These are phyloP conservation scores for Brachionus manjavacas DNA, from an alignment of 1,140 invertebrate genomes.

Conservation along the genomic window DNA sequence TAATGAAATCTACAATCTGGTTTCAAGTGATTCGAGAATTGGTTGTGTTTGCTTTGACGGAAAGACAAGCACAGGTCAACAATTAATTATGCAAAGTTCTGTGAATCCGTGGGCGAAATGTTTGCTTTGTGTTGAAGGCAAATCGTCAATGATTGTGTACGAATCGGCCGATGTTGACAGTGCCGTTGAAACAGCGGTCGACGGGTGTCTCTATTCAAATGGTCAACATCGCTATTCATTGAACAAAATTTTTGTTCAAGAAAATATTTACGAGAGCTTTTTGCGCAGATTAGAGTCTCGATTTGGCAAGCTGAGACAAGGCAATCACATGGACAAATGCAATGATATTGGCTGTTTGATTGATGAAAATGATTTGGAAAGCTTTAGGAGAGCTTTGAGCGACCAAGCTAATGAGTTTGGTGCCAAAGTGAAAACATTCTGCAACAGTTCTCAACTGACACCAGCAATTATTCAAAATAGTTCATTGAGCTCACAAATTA, in stretches of 20 bases:
- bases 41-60: slow-evolving; percentile 9
- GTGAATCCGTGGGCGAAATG: background rate
- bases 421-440: background rate
- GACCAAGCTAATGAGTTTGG: slow-evolving; percentile 48
- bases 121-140: slow-evolving; percentile 55
- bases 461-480: slow-evolving; percentile 1
- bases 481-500: slow-evolving; percentile 40
- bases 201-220: slow-evolving; percentile 61
- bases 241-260: slow-evolving; percentile 60
- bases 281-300: slow-evolving; percentile 58
- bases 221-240: slow-evolving; percentile 52
- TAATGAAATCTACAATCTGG: background rate
- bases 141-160: slow-evolving; percentile 61
- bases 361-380: slow-evolving; percentile 50
- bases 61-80: background rate
- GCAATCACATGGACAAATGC: slow-evolving; percentile 58
- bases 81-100: background rate
- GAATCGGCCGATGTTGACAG: slow-evolving; percentile 63
- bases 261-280: slow-evolving; percentile 59
- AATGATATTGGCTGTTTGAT: slow-evolving; percentile 57
- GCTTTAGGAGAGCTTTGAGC: slow-evolving; percentile 50
- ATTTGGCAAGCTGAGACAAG: slow-evolving; percentile 55
- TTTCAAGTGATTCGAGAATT: slow-evolving; percentile 11
- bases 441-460: background rate
- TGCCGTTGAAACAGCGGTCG: slow-evolving; percentile 60